phyloP scores from a whole-genome alignment of 1,140 invertebrate species.

The Gonioctena quinquepunctata region DNA sequence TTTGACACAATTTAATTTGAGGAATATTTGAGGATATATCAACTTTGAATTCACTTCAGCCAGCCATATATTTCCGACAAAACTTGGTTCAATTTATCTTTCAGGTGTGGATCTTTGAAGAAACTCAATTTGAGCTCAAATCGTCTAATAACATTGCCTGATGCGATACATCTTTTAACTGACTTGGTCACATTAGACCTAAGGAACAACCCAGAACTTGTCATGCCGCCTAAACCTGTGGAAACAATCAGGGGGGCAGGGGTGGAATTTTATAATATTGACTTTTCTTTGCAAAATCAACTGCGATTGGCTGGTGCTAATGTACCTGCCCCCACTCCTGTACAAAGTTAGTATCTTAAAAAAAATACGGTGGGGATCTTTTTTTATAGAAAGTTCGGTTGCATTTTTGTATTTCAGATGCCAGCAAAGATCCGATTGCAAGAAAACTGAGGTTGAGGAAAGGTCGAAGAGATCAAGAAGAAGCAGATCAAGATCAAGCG shows the following conservation, averaged over 20 bases:
- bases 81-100: no score
- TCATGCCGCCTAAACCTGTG: conserved; percentile 96
- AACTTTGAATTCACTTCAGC: no score
- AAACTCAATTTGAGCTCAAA: conserved; percentile 93
- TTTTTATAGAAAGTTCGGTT: no score
- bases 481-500: conserved; percentile 88
- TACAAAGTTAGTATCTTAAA: conserved; percentile 64
- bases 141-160: conserved; percentile 92
- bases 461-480: conserved; percentile 72
- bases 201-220: conserved; percentile 91
- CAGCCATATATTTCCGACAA: no score
- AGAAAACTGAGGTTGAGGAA: conserved; percentile 86
- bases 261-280: conserved; percentile 97
- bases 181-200: conserved; percentile 89
- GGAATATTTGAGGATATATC: no score
- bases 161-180: conserved; percentile 94
- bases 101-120: conserved; percentile 93
- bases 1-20: no score
- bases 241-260: conserved; percentile 77
- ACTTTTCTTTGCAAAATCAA: conserved; percentile 97
- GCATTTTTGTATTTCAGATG: conserved; percentile 57
- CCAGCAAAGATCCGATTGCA: conserved; percentile 84
- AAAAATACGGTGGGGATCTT: no score
- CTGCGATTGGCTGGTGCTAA: conserved; percentile 89
- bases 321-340: conserved; percentile 71